Evolutionary conservation across 2,797 vertebrate genomes (phyloP).

Genomic region (Enteromius unitaeniatus): DNA sequence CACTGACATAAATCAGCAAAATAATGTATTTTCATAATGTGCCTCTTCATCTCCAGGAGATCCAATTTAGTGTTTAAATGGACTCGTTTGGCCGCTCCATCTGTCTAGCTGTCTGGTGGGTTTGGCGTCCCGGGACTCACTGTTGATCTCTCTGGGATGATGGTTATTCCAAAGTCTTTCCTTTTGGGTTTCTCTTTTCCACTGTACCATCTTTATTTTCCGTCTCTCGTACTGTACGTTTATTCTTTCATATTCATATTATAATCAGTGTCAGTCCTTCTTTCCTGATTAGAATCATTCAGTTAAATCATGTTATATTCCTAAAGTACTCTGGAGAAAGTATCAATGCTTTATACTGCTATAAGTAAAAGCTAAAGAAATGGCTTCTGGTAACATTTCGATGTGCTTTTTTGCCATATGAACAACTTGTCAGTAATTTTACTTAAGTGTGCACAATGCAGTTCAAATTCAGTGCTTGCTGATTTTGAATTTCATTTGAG

Average conservation of each 20-base stretch:
- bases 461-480: neutral
- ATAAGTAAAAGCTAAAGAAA: neutral
- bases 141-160: conserved; percentile 20
- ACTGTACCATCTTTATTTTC: conserved; percentile 52
- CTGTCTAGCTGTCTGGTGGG: neutral
- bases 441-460: neutral
- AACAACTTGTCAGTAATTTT: neutral
- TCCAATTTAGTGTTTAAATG: conserved; percentile 25
- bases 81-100: neutral
- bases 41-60: conserved; percentile 31
- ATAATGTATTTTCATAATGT: conserved; percentile 27
- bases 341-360: neutral
- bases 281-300: neutral
- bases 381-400: neutral
- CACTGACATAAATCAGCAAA: conserved; percentile 33
- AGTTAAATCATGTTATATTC: neutral
- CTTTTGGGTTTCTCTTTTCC: conserved; percentile 43
- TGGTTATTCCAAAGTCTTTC: conserved; percentile 40
- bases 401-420: neutral
- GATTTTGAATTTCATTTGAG: neutral
- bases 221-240: conserved; percentile 3
- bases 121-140: conserved; percentile 61
- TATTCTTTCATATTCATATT: conserved; percentile 23
- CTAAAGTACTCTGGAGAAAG: neutral
- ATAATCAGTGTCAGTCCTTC: conserved; percentile 18